These are phyloP conservation scores for Chaitophorus viminalis DNA, from an alignment of 2,888 invertebrate species.

Conservation along the genomic window DNA sequence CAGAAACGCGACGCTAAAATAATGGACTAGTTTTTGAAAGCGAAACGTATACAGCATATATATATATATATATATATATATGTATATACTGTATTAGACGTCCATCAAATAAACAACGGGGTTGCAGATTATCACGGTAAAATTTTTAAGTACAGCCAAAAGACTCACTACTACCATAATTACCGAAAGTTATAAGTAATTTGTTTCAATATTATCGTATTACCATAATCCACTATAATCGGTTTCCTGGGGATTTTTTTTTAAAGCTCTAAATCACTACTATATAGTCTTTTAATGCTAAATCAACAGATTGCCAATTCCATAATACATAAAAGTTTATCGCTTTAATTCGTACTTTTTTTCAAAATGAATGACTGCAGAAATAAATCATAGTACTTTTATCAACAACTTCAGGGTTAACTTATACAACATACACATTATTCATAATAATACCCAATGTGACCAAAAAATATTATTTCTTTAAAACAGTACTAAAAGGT, in stretches of 20 bases:
- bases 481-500: too few relatives aligned
- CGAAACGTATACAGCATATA: neutral
- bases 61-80: too few relatives aligned
- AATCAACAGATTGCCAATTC: constrained; percentile 18
- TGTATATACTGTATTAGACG: neutral
- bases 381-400: neutral
- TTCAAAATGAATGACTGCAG: neutral
- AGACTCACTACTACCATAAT: neutral
- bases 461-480: too few relatives aligned
- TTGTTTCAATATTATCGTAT: constrained; percentile 11
- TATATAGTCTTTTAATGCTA: constrained; percentile 21
- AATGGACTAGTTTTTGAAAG: constrained; percentile 47
- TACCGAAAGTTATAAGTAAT: neutral
- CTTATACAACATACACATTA: neutral
- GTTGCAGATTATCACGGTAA: neutral
- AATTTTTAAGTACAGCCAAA: constrained; percentile 16
- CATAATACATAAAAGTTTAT: neutral
- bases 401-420: too few relatives aligned
- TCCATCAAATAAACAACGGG: neutral
- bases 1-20: constrained; percentile 39
- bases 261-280: neutral
- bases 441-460: neutral
- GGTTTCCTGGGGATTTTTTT: neutral
- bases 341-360: constrained; percentile 3
- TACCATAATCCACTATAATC: constrained; percentile 25